These are phyloP conservation scores for Nasonia oneida DNA, from an alignment of 2,888 invertebrate species.

Conservation along the genomic window DNA sequence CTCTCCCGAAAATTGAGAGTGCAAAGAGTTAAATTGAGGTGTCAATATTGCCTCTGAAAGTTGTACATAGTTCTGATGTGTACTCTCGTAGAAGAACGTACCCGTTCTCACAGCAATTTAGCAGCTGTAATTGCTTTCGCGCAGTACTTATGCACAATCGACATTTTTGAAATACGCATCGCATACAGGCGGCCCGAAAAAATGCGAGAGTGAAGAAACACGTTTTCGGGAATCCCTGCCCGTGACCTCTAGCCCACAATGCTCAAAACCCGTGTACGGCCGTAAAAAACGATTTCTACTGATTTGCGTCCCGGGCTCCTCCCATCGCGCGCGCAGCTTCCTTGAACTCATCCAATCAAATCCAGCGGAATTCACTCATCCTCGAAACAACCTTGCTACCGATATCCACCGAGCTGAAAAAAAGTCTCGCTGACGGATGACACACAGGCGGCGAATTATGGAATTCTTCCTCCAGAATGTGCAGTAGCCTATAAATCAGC, in stretches of 20 bases:
- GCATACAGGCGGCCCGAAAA: not conserved
- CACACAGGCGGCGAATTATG: constrained; percentile 57
- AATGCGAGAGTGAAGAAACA: not conserved
- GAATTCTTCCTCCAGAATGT: constrained; percentile 28
- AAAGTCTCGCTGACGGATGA: constrained; percentile 48
- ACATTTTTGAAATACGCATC: not conserved
- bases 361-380: constrained; percentile 23
- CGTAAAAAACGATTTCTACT: constrained; percentile 3
- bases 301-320: not conserved
- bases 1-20: constrained; percentile 46
- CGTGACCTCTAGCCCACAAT: not conserved
- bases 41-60: constrained; percentile 52
- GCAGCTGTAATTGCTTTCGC: constrained; percentile 9
- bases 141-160: not conserved
- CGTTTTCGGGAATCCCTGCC: not conserved
- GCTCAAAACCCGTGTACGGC: not conserved
- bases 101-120: constrained; percentile 40
- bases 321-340: constrained; percentile 15
- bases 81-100: not conserved
- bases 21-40: constrained; percentile 51
- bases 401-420: not conserved
- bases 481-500: constrained; percentile 59
- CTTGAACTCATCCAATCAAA: constrained; percentile 47
- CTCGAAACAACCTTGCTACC: constrained; percentile 21
- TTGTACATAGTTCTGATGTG: constrained; percentile 1